Evolutionary conservation across 2,888 invertebrate species (phyloP), one percentile per base, ranked within the genome.

Genomic region (Agrenia bidenticulata): DNA sequence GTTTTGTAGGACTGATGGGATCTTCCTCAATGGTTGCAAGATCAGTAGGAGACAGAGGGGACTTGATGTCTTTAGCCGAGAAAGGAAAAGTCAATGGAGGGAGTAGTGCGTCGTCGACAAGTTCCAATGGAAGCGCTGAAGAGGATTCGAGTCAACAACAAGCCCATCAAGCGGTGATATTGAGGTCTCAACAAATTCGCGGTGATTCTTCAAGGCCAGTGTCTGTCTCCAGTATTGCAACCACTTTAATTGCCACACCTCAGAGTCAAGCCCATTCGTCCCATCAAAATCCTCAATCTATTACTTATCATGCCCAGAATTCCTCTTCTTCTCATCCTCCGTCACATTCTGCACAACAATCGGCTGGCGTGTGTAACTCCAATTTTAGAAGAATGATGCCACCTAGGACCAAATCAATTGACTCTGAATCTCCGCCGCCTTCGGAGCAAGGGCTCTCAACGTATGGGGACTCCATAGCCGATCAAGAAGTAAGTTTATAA

Each of bases 51-150:
- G 71, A 70, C 27, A 68, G 75, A 21, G 71, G 79, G 64, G 82
- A 82, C 73, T 79, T 83, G 42, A 82, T 83, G 67, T 83, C 83
- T 0, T 76, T 83, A 73, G 83, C 83, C 37, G 83, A 84, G 77
- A 83, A 82, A 71, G 83, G 83, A n/a, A 78, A 81, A 62, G 81
- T 81, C 26, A 81, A 81, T 21, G 79, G 81, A 56, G 80, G 81
- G 63, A 81, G 81, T 74, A 82, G 82, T 75, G 80, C 79, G 56
- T 83, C 83, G 2, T 83, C 83, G 64, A 83, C 83, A 68, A 83
- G 82, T 71, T 83, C 83, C n/a, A 83, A 83, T 51, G 82, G 82
- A 11, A 83, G 83, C 74, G 84, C 85, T 0, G 84, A 79, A 60
- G 79, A 83, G 77, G 82, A 77, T 61, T 69, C 73, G 15, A 65